Evolutionary conservation across 2,888 invertebrate species (phyloP).

Genomic region (Pristionchus japonicus): DNA sequence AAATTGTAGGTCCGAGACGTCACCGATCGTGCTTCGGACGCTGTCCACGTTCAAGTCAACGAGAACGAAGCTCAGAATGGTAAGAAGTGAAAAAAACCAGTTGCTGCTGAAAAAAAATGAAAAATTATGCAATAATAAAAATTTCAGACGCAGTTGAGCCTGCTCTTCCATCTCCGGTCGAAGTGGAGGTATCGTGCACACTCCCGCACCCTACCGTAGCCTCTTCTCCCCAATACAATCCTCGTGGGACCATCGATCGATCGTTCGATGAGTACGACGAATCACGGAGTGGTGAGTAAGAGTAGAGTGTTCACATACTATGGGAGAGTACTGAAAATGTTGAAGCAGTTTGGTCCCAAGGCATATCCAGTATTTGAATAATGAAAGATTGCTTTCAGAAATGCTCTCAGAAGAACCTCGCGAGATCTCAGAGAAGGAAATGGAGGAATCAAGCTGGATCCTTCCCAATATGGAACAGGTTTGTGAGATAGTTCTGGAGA

Average conservation of each 20-base stretch:
- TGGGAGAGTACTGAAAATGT: too few relatives aligned
- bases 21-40: neutral
- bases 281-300: neutral
- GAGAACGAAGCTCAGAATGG: neutral
- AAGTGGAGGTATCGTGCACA: neutral
- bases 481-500: neutral
- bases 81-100: neutral
- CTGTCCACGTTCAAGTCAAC: neutral
- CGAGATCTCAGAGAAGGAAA: conserved; percentile 18
- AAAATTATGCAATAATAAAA: neutral
- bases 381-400: neutral
- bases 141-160: neutral
- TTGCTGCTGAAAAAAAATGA: neutral
- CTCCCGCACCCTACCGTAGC: neutral
- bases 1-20: neutral
- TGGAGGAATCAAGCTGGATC: conserved; percentile 18
- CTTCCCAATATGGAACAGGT: conserved; percentile 16
- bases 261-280: neutral
- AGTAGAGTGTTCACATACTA: neutral
- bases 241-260: neutral
- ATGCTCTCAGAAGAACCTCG: neutral
- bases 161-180: neutral
- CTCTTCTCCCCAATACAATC: neutral
- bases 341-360: too few relatives aligned
- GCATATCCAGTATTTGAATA: too few relatives aligned